phyloP scores from a whole-genome alignment of 2,797 vertebrate genomes.

The Enteromius viviparus region DNA sequence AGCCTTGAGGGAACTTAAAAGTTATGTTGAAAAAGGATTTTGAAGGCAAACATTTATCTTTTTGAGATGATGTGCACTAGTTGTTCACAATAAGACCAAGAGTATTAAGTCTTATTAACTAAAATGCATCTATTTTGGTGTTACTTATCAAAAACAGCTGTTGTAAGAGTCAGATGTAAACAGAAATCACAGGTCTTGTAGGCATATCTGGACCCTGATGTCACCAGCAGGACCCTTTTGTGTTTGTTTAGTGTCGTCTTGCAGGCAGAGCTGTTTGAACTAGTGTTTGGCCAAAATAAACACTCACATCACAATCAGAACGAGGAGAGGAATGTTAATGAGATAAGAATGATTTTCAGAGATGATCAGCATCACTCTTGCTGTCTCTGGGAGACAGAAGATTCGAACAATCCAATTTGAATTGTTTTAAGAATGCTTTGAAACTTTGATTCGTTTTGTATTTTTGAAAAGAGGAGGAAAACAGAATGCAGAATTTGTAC shows the following conservation, averaged over 20 bases:
- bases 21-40: neutral
- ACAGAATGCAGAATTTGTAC: neutral
- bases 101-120: neutral
- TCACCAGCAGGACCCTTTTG: neutral
- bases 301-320: constrained; percentile 32
- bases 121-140: neutral
- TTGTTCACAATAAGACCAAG: neutral
- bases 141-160: neutral
- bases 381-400: neutral
- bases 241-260: constrained; percentile 66
- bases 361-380: neutral
- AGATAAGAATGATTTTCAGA: neutral
- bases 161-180: neutral
- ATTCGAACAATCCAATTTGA: neutral
- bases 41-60: neutral
- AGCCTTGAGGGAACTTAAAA: neutral
- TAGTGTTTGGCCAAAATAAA: constrained; percentile 68
- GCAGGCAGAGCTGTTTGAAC: constrained; percentile 60
- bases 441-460: neutral
- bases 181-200: neutral
- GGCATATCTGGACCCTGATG: neutral
- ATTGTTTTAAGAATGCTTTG: neutral
- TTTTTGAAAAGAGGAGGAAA: neutral
- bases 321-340: neutral
- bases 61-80: neutral